A percentile compares a stretch with the other conserved stretches of the same genome.
Conservation (phyloP, 2,888 invertebrate species). For the Asteroscopus sphinx region DNA sequence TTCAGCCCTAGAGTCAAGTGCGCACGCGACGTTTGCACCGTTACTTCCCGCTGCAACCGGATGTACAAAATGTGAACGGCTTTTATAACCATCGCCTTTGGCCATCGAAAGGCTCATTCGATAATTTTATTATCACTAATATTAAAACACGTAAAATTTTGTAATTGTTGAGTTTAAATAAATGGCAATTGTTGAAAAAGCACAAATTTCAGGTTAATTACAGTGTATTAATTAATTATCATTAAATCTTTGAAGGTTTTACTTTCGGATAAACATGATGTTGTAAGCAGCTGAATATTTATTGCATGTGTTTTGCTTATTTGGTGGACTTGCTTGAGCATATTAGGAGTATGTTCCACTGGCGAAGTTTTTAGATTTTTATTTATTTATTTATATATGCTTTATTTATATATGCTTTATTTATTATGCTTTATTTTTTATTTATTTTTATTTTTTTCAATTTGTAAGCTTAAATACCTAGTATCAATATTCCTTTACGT, state of each 20-base stretch:
- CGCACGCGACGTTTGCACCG: conserved; percentile 75
- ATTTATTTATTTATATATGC: no score
- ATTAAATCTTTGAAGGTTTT: conserved; percentile 13
- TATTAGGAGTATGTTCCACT: conserved; percentile 17
- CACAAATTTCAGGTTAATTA: not conserved
- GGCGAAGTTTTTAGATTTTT: conserved; percentile 7
- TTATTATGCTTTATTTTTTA: no score
- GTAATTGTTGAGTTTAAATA: conserved; percentile 10
- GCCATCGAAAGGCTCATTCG: conserved; percentile 30
- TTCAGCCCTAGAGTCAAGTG: conserved; percentile 47
- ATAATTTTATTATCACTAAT: conserved; percentile 27
- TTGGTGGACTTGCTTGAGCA: conserved; percentile 1
- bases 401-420: no score
- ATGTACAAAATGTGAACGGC: conserved; percentile 62
- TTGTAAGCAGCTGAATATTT: conserved; percentile 12
- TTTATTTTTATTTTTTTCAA: no score
- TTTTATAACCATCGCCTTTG: conserved; percentile 41
- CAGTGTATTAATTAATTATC: not conserved
- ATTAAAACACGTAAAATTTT: conserved; percentile 9
- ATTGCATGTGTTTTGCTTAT: conserved; percentile 15
- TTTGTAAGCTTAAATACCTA: no score
- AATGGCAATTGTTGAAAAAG: conserved; percentile 4
- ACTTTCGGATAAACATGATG: conserved; percentile 8
- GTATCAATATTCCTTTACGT: no score
- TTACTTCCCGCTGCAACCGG: conserved; percentile 80